Base-by-base conservation (phyloP, 2,888 invertebrate species). In the Candidula unifasciata region DNA sequence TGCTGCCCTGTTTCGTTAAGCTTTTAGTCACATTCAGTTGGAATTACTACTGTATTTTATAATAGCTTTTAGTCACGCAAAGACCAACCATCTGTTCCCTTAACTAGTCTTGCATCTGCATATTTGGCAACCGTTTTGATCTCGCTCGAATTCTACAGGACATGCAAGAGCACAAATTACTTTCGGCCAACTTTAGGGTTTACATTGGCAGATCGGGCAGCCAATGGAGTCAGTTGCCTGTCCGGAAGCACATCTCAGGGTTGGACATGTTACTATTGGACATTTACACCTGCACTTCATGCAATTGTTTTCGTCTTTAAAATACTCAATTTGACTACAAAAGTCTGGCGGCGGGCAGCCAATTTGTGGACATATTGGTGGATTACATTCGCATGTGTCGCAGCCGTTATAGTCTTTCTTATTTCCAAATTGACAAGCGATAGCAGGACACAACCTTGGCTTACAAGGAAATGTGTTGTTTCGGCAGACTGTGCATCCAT, bases 201-300 rank as follows among this genome's bases (percentile, higher is more conserved):
- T 74, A 27, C 73, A 74, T n/a, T 52, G 16, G 24, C 73, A 74
- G 1, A 52, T 30, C 2, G n/a, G 73, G n/a, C 73, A 74, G n/a
- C 73, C 73, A 6, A 24, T 3, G 21, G 35, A n/a, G 44, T 52
- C 44, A 27, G 44, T 74, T 18, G n/a, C 73, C 5, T 3, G 27
- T 52, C 73, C 73, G 27, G n/a, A 18, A 24, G 27, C n/a, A 27
- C 73, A 74, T 44, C 27, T 74, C 13, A 74, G 8, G 1, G 52
- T 6, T n/a, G 73, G 44, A 30, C 73, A 74, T 5, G 2, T 27
- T n/a, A 44, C 27, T n/a, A 27, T 27, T 52, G 44, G 44, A n/a
- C 73, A 74, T n/a, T 52, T 74, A 52, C 73, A 74, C 13, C 52
- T 24, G 33, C 73, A 74, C 52, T 74, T 74, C 27, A 27, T 8